Evolutionary conservation across 2,113 vertebrate genomes (phyloP), one percentile per base, ranked within the genome.

Genomic region (Oncorhynchus tshawytscha): DNA sequence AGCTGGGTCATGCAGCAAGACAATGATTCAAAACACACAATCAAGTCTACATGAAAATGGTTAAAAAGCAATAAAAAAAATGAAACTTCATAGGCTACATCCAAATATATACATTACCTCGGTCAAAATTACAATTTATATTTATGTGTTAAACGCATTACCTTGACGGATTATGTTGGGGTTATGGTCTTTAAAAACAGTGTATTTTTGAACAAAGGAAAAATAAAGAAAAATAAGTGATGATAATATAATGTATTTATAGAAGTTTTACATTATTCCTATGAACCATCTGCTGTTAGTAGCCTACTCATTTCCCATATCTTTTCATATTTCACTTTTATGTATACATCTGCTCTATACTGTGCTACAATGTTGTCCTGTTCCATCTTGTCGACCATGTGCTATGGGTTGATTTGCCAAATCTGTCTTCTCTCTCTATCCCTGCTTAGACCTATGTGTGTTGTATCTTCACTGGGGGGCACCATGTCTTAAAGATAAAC

Each of bases 181-280:
- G 13, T 74, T 54, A 75, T 48, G 31, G 34, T 80, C 75, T 84
- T 84, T 78, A 78, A 75, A 67, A 70, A 71, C 27, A 69, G 65
- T 72, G 54, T 77, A 27, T 79, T 12, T 20, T 34, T 5, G 67
- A 72, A 57, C 54, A 57, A 77, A 60, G 70, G 48, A 74, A 72
- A 68, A 54, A 31, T 49, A 39, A 54, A 31, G 67, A 57, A 22
- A 82, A 76, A 78, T 27, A 70, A 45, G 24, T 29, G 16, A 67
- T 6, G n/a, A 45, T n/a, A 15, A 45, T 45, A 45, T 45, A 45
- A 9, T 12, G 39, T 34, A 34, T 34, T 69, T 34, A 45, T 18
- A 39, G 9, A 69, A 4, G 20, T 69, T 69, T 31, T 34, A 34
- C 39, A 70, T 48, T 4, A 70, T 48, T 70, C 34, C 45, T 24